Evolutionary conservation across 1,140 invertebrate genomes (phyloP).

Genomic region (Cotesia typhae): DNA sequence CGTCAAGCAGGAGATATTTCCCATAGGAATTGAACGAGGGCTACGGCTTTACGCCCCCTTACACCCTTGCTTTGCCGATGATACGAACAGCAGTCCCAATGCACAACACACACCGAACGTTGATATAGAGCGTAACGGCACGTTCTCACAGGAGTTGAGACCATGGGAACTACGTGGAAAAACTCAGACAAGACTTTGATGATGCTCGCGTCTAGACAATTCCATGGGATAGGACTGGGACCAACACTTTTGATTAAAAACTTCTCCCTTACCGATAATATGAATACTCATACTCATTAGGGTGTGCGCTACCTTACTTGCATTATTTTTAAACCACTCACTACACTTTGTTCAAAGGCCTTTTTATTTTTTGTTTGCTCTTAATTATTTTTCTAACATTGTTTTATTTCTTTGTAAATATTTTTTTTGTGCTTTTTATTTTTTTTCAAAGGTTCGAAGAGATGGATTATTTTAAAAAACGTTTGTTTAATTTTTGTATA

Average conservation of each 20-base stretch:
- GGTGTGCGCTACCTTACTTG: neutral
- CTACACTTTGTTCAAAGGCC: no score
- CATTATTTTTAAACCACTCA: no score
- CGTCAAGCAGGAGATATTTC: conserved; percentile 55
- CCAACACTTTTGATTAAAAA: conserved; percentile 32
- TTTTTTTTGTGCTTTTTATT: no score
- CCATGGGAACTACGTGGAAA: conserved; percentile 52
- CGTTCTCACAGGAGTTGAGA: conserved; percentile 56
- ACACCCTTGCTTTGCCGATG: neutral
- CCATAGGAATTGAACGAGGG: conserved; percentile 56
- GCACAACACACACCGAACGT: conserved; percentile 1
- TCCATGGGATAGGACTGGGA: neutral
- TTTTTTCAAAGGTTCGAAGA: no score
- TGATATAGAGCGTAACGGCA: conserved; percentile 38
- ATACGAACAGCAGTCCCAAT: conserved; percentile 1
- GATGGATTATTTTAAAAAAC: no score
- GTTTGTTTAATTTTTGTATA: no score
- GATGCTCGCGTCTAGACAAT: conserved; percentile 6
- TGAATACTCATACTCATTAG: conserved; percentile 13
- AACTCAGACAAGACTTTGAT: conserved; percentile 43
- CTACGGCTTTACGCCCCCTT: conserved; percentile 14
- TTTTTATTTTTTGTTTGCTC: no score
- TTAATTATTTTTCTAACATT: no score
- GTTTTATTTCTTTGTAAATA: no score
- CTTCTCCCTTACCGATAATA: conserved; percentile 2